A percentile compares a stretch with the other conserved stretches of the same genome.
Evolutionary conservation across 2,113 vertebrate genomes (phyloP).

Genomic region (Aythya baeri): DNA sequence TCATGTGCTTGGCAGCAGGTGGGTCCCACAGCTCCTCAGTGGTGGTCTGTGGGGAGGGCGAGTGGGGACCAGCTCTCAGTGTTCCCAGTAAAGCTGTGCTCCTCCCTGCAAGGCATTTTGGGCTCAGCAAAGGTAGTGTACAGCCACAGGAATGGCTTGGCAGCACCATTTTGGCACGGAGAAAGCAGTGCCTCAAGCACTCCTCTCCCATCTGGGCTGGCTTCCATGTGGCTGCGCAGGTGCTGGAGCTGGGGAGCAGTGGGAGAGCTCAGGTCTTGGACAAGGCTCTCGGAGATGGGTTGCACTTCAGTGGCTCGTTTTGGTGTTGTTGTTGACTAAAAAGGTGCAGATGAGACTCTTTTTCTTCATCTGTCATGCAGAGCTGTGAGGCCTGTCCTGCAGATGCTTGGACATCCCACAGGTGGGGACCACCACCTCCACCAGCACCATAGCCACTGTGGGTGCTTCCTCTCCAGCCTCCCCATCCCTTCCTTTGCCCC

Average conservation of each 20-base stretch:
- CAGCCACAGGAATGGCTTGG: rapidly evolving
- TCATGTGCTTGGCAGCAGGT: not conserved
- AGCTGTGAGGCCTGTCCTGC: not conserved
- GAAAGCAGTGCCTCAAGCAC: not conserved
- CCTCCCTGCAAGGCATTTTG: not conserved
- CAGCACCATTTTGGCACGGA: not conserved
- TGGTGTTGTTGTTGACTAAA: not conserved
- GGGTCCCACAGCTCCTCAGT: not conserved
- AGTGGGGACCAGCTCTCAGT: not conserved
- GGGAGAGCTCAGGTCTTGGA: not conserved
- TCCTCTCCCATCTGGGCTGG: not conserved
- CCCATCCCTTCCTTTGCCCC: not conserved
- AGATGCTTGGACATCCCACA: not conserved
- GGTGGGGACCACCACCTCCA: not conserved
- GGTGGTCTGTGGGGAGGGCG: rapidly evolving
- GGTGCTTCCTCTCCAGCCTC: not conserved
- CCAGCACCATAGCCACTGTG: not conserved
- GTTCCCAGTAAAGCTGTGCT: not conserved
- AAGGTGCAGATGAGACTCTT: not conserved
- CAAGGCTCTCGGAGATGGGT: not conserved
- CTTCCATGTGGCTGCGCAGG: not conserved
- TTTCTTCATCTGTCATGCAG: not conserved
- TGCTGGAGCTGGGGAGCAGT: not conserved
- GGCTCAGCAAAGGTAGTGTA: not conserved
- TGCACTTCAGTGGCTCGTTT: not conserved